Conservation (phyloP, 2,113 vertebrate genomes). For the Triplophysa siluroides region DNA sequence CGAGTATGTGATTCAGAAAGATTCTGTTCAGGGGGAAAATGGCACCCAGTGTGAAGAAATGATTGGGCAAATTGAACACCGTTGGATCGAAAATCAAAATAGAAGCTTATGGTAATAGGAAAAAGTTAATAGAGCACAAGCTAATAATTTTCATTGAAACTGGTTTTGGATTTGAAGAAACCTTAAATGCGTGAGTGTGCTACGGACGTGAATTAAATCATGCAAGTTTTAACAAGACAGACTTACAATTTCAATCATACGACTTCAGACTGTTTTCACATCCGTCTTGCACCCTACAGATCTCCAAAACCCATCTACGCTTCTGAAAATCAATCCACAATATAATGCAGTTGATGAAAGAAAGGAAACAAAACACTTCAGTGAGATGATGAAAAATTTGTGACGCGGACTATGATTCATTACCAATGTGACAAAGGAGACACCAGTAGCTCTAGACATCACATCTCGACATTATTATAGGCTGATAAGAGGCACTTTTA, state of each 20-base stretch:
- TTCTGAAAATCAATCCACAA: conserved; percentile 26
- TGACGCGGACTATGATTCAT: conserved; percentile 31
- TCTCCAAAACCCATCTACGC: not conserved
- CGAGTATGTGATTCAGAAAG: conserved; percentile 46
- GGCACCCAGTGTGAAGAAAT: conserved; percentile 43
- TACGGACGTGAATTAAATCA: too few relatives aligned
- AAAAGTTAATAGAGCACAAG: too few relatives aligned
- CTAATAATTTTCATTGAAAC: not conserved
- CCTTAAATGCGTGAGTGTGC: too few relatives aligned
- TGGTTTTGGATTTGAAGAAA: too few relatives aligned
- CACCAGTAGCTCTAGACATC: conserved; percentile 21
- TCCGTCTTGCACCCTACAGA: not conserved
- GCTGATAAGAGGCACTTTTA: conserved; percentile 35
- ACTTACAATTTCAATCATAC: too few relatives aligned
- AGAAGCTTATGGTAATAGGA: conserved; percentile 1
- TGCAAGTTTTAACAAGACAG: too few relatives aligned
- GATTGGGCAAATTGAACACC: conserved; percentile 46
- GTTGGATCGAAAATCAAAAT: conserved; percentile 46
- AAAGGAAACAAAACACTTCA: conserved; percentile 37
- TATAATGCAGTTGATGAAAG: conserved; percentile 10
- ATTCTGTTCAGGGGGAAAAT: conserved; percentile 41
- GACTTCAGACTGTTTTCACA: not conserved
- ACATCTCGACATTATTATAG: conserved; percentile 46
- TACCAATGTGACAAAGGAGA: conserved; percentile 40
- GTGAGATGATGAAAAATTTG: conserved; percentile 38